phyloP scores from a whole-genome alignment of 2,113 vertebrate genomes.

The Percina caprodes region DNA sequence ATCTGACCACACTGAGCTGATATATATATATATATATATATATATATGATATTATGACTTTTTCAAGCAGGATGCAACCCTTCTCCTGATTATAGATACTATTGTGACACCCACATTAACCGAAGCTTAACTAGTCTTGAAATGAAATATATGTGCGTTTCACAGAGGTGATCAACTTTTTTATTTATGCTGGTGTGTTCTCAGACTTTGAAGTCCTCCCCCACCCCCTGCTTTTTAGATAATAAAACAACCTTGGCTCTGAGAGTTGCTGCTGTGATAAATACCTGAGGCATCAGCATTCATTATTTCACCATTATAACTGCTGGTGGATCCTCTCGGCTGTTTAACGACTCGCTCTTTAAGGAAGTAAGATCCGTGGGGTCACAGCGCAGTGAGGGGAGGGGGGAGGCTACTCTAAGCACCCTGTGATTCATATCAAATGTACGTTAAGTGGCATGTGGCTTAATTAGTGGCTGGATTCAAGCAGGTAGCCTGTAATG shows the following conservation, averaged over 20 bases:
- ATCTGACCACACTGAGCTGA: neutral
- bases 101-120: neutral
- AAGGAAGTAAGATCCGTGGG: constrained; percentile 58
- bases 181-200: constrained; percentile 26
- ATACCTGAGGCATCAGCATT: constrained; percentile 66
- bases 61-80: neutral
- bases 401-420: constrained; percentile 49
- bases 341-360: constrained; percentile 71
- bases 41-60: neutral
- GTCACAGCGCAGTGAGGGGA: constrained; percentile 46
- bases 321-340: constrained; percentile 65
- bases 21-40: neutral
- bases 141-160: neutral
- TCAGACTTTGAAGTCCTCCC: constrained; percentile 41
- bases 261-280: constrained; percentile 66
- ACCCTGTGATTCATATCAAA: constrained; percentile 76
- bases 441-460: constrained; percentile 63
- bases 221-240: constrained; percentile 47
- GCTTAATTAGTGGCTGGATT: constrained; percentile 76
- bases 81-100: neutral
- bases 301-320: constrained; percentile 72
- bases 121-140: constrained; percentile 5
- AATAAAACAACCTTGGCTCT: constrained; percentile 37
- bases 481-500: constrained; percentile 67
- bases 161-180: constrained; percentile 18